These are phyloP conservation scores for Magallana gigas DNA, from an alignment of 1,140 invertebrate genomes.

Conservation along the genomic window DNA sequence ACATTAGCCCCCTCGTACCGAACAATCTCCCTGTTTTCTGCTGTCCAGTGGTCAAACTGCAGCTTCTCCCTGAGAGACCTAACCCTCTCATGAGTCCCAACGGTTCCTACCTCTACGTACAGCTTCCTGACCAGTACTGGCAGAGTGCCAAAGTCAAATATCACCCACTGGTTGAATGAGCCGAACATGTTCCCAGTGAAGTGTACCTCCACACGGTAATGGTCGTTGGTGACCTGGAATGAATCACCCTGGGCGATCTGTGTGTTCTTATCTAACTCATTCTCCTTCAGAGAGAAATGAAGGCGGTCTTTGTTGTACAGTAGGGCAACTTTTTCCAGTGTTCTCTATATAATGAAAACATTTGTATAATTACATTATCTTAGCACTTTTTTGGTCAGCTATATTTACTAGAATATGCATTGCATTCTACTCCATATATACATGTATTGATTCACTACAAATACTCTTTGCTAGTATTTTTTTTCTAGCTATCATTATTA, in stretches of 20 bases:
- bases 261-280: constrained; percentile 48
- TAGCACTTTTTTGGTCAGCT: too few relatives aligned
- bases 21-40: constrained; percentile 69
- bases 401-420: too few relatives aligned
- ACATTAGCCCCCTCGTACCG: constrained; percentile 52
- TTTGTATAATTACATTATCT: too few relatives aligned
- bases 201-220: constrained; percentile 66
- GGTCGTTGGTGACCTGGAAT: constrained; percentile 63
- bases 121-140: constrained; percentile 71
- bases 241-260: constrained; percentile 70
- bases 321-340: constrained; percentile 68
- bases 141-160: constrained; percentile 73
- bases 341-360: constrained; percentile 59
- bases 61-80: constrained; percentile 68
- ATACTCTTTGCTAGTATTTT: too few relatives aligned
- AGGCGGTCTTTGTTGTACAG: constrained; percentile 74
- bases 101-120: constrained; percentile 71
- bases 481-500: too few relatives aligned
- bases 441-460: too few relatives aligned
- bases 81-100: constrained; percentile 69
- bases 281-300: constrained; percentile 67
- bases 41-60: constrained; percentile 74
- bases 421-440: too few relatives aligned
- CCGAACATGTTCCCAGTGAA: constrained; percentile 75
- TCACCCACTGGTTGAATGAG: constrained; percentile 75